Conservation (phyloP, 2,888 invertebrate species). For the Vannuccia rotundouncinata region DNA sequence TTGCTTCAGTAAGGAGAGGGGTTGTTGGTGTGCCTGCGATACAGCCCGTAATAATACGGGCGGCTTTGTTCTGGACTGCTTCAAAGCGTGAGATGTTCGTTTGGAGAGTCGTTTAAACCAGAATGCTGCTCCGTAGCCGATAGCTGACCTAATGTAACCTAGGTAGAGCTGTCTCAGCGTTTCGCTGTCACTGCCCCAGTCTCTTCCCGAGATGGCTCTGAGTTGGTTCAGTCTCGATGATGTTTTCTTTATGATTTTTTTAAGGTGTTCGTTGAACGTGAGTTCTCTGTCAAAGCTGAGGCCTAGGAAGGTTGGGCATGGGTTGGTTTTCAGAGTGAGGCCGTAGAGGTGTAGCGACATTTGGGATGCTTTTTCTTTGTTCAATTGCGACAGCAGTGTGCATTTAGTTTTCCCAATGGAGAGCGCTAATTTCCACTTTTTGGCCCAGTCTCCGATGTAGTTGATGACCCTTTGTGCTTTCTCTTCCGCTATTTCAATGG, state of each 20-base stretch:
- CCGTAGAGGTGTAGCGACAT: neutral
- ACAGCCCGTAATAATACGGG: neutral
- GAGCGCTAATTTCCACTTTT: neutral
- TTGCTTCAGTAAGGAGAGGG: conserved; percentile 6
- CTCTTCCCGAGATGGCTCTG: neutral
- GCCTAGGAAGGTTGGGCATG: conserved; percentile 1
- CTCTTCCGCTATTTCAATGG: neutral
- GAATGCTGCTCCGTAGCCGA: conserved; percentile 5
- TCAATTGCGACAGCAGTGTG: conserved; percentile 3
- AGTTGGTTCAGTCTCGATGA: neutral
- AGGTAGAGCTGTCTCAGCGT: neutral
- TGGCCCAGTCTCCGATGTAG: neutral
- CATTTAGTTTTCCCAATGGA: neutral
- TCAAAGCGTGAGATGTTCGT: too few relatives aligned
- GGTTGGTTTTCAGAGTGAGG: neutral
- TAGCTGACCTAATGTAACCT: neutral
- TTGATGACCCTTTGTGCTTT: neutral
- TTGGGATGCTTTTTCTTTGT: conserved; percentile 15
- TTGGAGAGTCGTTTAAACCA: neutral
- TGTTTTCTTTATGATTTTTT: neutral
- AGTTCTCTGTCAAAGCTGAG: conserved; percentile 7
- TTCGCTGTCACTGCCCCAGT: neutral
- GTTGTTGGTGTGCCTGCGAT: neutral
- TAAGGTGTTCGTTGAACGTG: neutral
- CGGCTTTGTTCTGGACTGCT: neutral